These are phyloP conservation scores for Campopleginae sp. DNA, from an alignment of 2,888 invertebrate genomes.

Conservation along the genomic window DNA sequence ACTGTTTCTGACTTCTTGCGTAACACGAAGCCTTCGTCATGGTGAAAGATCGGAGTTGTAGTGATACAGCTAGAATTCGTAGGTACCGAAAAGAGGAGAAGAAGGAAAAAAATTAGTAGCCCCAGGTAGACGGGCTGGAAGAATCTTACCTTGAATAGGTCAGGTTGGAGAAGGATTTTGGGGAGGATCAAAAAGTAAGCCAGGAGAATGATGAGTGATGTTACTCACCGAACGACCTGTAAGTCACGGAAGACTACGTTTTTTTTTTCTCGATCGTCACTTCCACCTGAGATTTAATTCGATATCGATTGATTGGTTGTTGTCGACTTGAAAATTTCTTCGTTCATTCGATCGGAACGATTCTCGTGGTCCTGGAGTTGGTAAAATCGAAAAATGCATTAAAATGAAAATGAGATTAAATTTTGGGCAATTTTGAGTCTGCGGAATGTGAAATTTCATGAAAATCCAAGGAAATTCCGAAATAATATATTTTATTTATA, in stretches of 20 bases:
- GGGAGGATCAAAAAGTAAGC: constrained; percentile 74
- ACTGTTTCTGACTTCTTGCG: constrained; percentile 43
- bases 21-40: constrained; percentile 41
- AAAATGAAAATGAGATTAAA: no score
- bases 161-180: constrained; percentile 79
- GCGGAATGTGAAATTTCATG: no score
- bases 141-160: constrained; percentile 82
- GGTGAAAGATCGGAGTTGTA: constrained; percentile 22
- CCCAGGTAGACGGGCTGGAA: constrained; percentile 79
- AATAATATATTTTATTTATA: no score
- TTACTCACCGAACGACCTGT: constrained; percentile 30
- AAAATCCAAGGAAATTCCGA: no score
- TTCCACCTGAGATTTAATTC: constrained; percentile 11
- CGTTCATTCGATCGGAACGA: background rate
- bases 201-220: constrained; percentile 57
- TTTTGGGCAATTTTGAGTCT: no score
- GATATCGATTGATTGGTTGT: constrained; percentile 1
- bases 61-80: constrained; percentile 31
- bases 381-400: background rate
- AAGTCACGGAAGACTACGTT: constrained; percentile 73
- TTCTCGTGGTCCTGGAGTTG: background rate
- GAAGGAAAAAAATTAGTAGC: constrained; percentile 67
- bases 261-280: constrained; percentile 50
- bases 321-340: background rate
- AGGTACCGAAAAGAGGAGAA: constrained; percentile 19